Conservation (phyloP, 2,888 invertebrate genomes). For the Catocala nupta region DNA sequence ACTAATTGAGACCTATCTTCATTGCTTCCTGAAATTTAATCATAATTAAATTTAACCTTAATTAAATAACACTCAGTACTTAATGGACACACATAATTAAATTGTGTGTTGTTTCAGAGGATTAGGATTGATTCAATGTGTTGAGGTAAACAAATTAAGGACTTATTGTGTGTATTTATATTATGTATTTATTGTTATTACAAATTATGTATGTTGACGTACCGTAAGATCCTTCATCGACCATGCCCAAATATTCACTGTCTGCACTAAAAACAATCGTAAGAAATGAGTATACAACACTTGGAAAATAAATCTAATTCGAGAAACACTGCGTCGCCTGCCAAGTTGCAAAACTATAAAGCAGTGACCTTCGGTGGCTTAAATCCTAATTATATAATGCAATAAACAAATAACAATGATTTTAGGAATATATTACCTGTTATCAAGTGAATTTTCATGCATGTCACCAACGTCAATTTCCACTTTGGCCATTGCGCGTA, state of each 20-base stretch:
- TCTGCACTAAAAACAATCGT: constrained; percentile 79
- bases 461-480: constrained; percentile 87
- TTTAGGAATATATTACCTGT: constrained; percentile 83
- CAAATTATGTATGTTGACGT: constrained; percentile 49
- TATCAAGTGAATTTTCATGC: constrained; percentile 88
- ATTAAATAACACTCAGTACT: constrained; percentile 44
- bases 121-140: constrained; percentile 32
- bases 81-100: constrained; percentile 55
- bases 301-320: constrained; percentile 52
- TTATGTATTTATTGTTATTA: constrained; percentile 1
- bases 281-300: constrained; percentile 50
- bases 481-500: constrained; percentile 83
- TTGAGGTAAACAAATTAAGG: constrained; percentile 39
- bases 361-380: constrained; percentile 78
- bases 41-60: constrained; percentile 70
- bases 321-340: constrained; percentile 62
- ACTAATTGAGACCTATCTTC: constrained; percentile 85
- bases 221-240: constrained; percentile 80
- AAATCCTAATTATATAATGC: constrained; percentile 76
- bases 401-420: constrained; percentile 46
- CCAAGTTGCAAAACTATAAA: constrained; percentile 76
- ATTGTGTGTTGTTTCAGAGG: constrained; percentile 49
- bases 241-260: constrained; percentile 80
- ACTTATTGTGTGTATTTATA: neutral
- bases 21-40: constrained; percentile 72